A percentile compares a stretch with the other conserved stretches of the same genome.
Conservation (phyloP, 2,113 vertebrate species). For the Amazona guildingii region DNA sequence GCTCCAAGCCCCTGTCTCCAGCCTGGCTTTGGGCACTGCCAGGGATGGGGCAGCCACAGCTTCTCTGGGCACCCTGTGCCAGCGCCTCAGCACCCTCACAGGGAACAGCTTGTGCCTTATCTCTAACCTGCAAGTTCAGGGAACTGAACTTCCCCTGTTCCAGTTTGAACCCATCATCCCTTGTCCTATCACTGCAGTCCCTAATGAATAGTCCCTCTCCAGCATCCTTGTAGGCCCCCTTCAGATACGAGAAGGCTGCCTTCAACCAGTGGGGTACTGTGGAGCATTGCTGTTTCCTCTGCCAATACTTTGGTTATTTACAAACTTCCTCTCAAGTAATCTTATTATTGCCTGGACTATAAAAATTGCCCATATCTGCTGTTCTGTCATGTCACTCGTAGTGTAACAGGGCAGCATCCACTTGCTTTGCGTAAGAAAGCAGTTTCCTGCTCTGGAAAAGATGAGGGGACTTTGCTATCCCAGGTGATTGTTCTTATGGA, state of each 20-base stretch:
- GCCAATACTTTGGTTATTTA: background rate
- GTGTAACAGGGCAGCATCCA: background rate
- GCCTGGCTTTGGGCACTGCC: too few relatives aligned
- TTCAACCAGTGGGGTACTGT: fast-evolving
- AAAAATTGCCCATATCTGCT: background rate
- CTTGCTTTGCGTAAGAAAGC: background rate
- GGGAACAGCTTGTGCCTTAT: background rate
- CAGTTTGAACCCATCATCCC: background rate
- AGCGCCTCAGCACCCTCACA: background rate
- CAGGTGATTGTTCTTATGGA: constrained; percentile 42
- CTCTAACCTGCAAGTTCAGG: too few relatives aligned
- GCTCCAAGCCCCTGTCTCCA: too few relatives aligned
- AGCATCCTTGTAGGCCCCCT: background rate
- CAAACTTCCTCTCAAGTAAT: background rate
- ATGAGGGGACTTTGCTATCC: constrained; percentile 49
- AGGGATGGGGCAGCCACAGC: too few relatives aligned
- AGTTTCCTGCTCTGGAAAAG: constrained; percentile 46
- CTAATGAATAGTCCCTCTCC: background rate
- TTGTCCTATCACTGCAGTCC: background rate
- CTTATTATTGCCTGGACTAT: background rate
- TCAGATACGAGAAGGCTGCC: background rate
- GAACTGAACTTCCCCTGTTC: background rate
- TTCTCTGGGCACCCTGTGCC: too few relatives aligned
- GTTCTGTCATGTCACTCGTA: background rate
- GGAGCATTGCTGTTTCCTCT: background rate